Conservation (phyloP, 2,797 vertebrate species). For the Crax fasciolata region DNA sequence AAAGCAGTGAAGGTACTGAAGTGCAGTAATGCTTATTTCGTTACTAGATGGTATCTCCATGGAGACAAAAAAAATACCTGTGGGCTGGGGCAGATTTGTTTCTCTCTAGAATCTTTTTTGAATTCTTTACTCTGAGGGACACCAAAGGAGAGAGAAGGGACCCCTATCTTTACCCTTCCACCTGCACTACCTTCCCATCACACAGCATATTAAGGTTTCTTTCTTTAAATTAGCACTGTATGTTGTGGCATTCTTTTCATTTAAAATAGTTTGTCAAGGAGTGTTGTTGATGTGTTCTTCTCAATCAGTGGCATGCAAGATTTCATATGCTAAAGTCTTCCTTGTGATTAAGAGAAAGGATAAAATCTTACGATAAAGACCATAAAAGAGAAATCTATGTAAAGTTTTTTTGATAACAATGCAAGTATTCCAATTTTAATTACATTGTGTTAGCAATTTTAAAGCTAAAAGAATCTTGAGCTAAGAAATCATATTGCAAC, state of each 20-base stretch:
- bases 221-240: not conserved
- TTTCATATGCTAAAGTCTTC: not conserved
- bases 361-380: not conserved
- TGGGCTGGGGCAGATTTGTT: not conserved
- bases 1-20: not conserved
- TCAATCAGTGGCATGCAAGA: fast-evolving
- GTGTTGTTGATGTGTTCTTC: not conserved
- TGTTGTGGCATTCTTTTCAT: not conserved
- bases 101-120: not conserved
- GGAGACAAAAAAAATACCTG: not conserved
- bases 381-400: not conserved
- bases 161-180: not conserved
- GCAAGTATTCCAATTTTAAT: not conserved
- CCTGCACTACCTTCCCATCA: not conserved
- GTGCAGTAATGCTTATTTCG: not conserved
- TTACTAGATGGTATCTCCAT: not conserved
- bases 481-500: not conserved
- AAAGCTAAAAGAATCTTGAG: not conserved
- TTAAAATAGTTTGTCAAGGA: not conserved
- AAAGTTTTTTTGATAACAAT: not conserved
- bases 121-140: not conserved
- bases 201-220: not conserved
- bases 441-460: not conserved
- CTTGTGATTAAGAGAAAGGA: fast-evolving
- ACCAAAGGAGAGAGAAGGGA: not conserved